Evolutionary conservation across 1,140 invertebrate genomes (phyloP), one percentile per base, ranked within the genome.

Genomic region (Hylaeus anthracinus): DNA sequence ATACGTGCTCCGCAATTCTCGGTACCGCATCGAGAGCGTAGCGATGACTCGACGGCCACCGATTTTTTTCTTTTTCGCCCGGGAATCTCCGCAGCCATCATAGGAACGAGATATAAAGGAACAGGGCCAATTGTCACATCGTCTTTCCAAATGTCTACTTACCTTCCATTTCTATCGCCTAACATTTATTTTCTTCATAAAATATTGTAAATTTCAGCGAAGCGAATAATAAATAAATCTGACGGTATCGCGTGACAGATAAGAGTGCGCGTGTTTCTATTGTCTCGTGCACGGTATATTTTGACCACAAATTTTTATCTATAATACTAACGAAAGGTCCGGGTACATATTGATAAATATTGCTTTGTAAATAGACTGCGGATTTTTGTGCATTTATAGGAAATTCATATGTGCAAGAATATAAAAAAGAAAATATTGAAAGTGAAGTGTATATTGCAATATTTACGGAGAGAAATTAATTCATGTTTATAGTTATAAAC

Each of bases 1-100:
- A 75, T 67, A 67, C 51, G 39, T 55, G 53, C 39, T 43, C 55
- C 37, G 41, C 72, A 60, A 41, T 65, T 56, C 71, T 78, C 51
- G 10, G 71, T 80, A 74, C 63, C 15, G 53, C 45, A 58, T 72
- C 15, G 45, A 3, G 4, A 58, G 63, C 41, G 51, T 61, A 51
- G 3, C 53, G 78, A 75, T 80, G 78, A 80, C 15, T 80, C 78
- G 75, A 5, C 78, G 43, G 10, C 45, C 55, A 37, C 43, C 41
- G 26, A 26, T 74, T 63, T 71, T 78, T 78, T 55, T 71, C 26
- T 26, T 26, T 77, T 77, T 78, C 39, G 43, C 1, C 45, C 77
- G 63, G 71, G 71, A 80, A 66, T 74, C 53, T 80, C 55, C 55
- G 53, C 5, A 53, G 4, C 55, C 45, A 61, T 60, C 45, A 41